These are phyloP conservation scores for Pteropus alecto DNA, from an alignment of 2,113 vertebrate species.

Conservation along the genomic window DNA sequence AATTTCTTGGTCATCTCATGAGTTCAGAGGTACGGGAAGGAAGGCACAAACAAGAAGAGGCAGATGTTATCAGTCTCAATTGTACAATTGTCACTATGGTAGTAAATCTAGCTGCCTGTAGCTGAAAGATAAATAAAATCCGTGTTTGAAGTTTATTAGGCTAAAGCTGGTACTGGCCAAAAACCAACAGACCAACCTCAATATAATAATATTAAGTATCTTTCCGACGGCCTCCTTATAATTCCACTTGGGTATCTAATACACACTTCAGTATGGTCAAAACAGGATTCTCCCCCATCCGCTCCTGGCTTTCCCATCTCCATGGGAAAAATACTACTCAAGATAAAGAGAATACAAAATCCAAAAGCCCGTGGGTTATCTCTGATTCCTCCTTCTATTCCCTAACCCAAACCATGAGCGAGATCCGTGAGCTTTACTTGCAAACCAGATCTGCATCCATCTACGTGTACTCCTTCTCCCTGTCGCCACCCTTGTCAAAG, in stretches of 20 bases:
- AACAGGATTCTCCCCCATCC: not conserved
- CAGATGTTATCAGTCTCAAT: not conserved
- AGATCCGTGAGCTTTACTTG: not conserved
- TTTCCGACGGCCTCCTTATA: not conserved
- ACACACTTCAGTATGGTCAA: not conserved
- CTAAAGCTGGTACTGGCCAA: not conserved
- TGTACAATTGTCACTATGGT: not conserved
- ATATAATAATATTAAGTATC: not conserved
- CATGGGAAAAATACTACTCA: not conserved
- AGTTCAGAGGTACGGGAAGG: not conserved
- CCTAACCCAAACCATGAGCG: not conserved
- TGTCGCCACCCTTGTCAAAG: not conserved
- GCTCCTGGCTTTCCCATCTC: not conserved
- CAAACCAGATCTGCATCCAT: not conserved
- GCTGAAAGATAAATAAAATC: conserved; percentile 36
- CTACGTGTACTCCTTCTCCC: not conserved
- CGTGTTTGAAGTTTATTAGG: not conserved
- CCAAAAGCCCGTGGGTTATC: not conserved
- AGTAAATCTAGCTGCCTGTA: not conserved
- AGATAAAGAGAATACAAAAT: not conserved
- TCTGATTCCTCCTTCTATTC: not conserved
- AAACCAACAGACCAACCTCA: not conserved
- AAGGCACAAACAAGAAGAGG: not conserved
- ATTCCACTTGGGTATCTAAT: not conserved
- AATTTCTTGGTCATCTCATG: not conserved